Conservation (phyloP, 2,888 invertebrate genomes). For the Taenaris catops region DNA sequence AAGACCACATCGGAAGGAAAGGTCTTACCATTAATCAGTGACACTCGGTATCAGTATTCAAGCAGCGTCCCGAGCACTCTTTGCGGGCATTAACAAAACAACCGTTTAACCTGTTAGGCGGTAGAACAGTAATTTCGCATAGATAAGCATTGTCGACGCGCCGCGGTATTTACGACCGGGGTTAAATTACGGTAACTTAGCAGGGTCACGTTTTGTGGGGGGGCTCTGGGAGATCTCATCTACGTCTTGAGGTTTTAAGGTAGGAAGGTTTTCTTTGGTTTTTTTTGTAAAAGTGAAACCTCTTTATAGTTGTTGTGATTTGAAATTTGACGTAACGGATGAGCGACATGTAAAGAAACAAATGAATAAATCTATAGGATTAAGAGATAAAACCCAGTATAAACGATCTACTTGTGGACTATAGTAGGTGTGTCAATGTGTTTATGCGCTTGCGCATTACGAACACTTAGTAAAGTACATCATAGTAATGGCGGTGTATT, state of each 20-base stretch:
- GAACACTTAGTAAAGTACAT: no score
- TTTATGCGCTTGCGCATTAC: no score
- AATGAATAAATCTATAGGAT: no score
- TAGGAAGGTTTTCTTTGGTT: no score
- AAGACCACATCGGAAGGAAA: conserved; percentile 11
- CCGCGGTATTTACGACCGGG: conserved; percentile 36
- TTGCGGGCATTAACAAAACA: conserved; percentile 34
- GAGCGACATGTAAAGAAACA: no score
- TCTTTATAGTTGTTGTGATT: no score
- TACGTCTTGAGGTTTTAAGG: conserved; percentile 12
- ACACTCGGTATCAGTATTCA: conserved; percentile 32
- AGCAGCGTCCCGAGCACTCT: conserved; percentile 24
- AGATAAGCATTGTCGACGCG: conserved; percentile 43
- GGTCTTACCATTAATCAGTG: conserved; percentile 26
- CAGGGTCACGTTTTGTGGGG: conserved; percentile 15
- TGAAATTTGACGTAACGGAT: no score
- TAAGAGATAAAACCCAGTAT: no score
- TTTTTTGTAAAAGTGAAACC: no score
- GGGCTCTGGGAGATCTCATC: conserved; percentile 13
- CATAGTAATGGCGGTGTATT: no score
- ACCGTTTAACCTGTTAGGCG: conserved; percentile 37
- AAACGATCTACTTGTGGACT: no score
- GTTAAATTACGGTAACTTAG: conserved; percentile 31
- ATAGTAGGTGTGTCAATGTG: no score
- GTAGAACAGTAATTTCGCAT: conserved; percentile 43